A percentile compares a stretch with the other conserved stretches of the same genome.
These are phyloP conservation scores for Dysidea cf. avara DNA, from an alignment of 37 sponge, comb jelly and placozoan species.

Conservation along the genomic window DNA sequence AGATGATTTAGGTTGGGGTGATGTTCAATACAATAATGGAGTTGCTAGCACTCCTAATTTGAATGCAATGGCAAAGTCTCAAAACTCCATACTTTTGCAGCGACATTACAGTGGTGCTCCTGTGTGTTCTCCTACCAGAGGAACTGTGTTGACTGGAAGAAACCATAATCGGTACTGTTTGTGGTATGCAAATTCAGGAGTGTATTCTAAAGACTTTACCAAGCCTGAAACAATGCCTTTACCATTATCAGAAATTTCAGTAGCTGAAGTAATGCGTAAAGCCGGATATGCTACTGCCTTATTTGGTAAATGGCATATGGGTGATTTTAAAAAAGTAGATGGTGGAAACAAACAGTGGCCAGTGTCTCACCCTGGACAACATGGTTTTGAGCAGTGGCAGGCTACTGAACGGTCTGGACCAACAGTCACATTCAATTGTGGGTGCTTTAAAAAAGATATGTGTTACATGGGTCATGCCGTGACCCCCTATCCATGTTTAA, in stretches of 20 bases:
- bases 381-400: slow-evolving; percentile 64
- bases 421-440: slow-evolving; percentile 53
- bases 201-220: slow-evolving; percentile 30
- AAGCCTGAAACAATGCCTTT: slow-evolving; percentile 38
- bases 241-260: slow-evolving; percentile 46
- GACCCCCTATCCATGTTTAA: slow-evolving; percentile 29
- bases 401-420: slow-evolving; percentile 54
- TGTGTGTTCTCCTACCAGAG: slow-evolving; percentile 72
- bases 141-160: slow-evolving; percentile 65
- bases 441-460: slow-evolving; percentile 28
- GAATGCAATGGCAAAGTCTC: slow-evolving; percentile 55
- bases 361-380: slow-evolving; percentile 59
- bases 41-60: slow-evolving; percentile 59
- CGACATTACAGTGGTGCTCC: slow-evolving; percentile 69
- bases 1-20: slow-evolving; percentile 68
- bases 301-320: slow-evolving; percentile 72
- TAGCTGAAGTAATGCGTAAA: slow-evolving; percentile 46
- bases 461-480: slow-evolving; percentile 53
- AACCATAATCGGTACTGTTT: slow-evolving; percentile 74
- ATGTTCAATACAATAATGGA: slow-evolving; percentile 57
- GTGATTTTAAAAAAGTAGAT: slow-evolving; percentile 38
- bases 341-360: slow-evolving; percentile 63
- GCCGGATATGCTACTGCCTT: slow-evolving; percentile 41
- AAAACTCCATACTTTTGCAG: slow-evolving; percentile 36
- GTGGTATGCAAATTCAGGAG: slow-evolving; percentile 61